phyloP scores from a whole-genome alignment of 2,113 vertebrate genomes.

The Archilochus colubris region DNA sequence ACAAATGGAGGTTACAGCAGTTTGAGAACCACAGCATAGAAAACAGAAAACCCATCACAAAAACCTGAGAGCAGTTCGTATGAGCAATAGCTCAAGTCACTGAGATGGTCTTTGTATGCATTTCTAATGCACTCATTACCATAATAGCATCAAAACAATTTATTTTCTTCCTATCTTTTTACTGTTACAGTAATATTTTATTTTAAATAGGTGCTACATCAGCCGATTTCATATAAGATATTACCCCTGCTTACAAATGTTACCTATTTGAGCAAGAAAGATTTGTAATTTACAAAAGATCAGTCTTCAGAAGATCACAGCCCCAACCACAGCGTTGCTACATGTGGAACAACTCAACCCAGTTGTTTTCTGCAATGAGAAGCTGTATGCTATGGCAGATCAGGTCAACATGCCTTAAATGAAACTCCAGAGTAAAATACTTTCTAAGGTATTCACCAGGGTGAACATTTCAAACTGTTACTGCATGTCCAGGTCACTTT shows the following conservation, averaged over 20 bases:
- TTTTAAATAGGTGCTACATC: conserved; percentile 2
- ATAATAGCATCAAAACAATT: conserved; percentile 12
- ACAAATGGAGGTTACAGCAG: background rate
- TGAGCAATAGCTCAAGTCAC: background rate
- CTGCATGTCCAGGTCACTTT: background rate
- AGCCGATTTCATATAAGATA: background rate
- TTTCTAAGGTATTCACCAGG: background rate
- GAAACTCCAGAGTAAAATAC: background rate
- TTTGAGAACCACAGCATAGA: background rate
- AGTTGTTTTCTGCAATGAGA: background rate
- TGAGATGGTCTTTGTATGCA: background rate
- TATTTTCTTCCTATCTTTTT: conserved; percentile 9
- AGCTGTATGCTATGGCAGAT: background rate
- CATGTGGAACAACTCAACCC: background rate
- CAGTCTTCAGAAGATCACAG: background rate
- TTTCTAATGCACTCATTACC: conserved; percentile 33
- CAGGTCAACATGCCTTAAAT: background rate
- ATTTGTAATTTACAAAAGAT: conserved; percentile 9
- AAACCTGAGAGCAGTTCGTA: background rate
- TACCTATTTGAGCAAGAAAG: background rate
- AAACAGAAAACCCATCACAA: background rate
- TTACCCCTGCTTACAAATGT: background rate
- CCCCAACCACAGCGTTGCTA: background rate
- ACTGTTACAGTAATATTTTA: background rate
- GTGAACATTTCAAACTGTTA: background rate